Conservation (phyloP, 2,113 vertebrate species). For the Mystacornis crossleyi region DNA sequence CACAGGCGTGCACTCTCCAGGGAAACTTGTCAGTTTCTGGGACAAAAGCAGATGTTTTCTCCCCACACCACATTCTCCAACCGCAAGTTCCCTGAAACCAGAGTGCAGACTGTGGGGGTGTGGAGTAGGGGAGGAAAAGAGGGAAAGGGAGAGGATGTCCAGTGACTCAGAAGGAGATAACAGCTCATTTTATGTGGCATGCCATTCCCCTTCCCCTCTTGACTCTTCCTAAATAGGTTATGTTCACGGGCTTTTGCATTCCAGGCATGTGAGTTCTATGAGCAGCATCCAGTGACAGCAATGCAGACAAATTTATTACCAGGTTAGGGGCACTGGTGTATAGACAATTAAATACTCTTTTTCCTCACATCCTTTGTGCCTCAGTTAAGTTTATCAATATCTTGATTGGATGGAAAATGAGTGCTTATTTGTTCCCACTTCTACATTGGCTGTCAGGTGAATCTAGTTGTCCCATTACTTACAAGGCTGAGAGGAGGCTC, state of each 20-base stretch:
- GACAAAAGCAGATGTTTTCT: background rate
- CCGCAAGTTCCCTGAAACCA: background rate
- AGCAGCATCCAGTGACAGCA: background rate
- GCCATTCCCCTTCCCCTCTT: background rate
- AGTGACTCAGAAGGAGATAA: conserved; percentile 41
- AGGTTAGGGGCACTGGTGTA: background rate
- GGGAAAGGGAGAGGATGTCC: background rate
- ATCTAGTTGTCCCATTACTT: background rate
- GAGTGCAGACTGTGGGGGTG: background rate
- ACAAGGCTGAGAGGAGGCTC: background rate
- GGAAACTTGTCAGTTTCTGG: background rate
- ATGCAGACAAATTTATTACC: background rate
- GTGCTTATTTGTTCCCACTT: background rate
- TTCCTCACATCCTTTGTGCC: background rate
- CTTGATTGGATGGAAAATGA: background rate
- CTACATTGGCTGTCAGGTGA: rapidly evolving
- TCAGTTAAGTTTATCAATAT: background rate
- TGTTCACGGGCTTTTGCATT: background rate
- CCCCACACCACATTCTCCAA: rapidly evolving
- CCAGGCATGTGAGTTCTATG: background rate
- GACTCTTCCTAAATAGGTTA: conserved; percentile 59
- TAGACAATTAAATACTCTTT: background rate
- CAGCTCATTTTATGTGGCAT: background rate
- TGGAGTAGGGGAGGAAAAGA: background rate
- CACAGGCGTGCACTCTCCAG: rapidly evolving